Conservation (phyloP, 1,140 invertebrate genomes). For the Orius laevigatus region DNA sequence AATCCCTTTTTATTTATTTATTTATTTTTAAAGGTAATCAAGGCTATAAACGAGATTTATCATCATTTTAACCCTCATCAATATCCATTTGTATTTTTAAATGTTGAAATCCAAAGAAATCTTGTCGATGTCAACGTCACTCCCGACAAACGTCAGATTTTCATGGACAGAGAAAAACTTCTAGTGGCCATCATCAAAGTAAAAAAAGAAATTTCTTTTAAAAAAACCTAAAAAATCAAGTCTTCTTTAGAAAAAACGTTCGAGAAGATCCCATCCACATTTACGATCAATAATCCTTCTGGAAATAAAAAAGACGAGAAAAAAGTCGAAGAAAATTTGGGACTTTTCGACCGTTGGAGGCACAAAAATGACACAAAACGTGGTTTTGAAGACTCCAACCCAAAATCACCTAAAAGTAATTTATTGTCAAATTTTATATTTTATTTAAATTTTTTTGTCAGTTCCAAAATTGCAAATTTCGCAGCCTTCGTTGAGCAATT, state of each 20-base stretch:
- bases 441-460: too few relatives aligned
- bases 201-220: too few relatives aligned
- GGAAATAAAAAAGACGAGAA: slow-evolving; percentile 4
- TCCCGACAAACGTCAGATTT: slow-evolving; percentile 89
- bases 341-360: slow-evolving; percentile 10
- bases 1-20: slow-evolving; percentile 6
- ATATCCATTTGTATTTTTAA: slow-evolving; percentile 83
- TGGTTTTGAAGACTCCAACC: slow-evolving; percentile 2
- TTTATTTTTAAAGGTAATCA: slow-evolving; percentile 25
- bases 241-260: slow-evolving; percentile 46
- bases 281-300: slow-evolving; percentile 28
- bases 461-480: background rate
- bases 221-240: slow-evolving; percentile 36
- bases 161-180: slow-evolving; percentile 74
- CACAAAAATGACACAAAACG: slow-evolving; percentile 10
- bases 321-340: background rate
- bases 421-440: too few relatives aligned
- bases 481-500: background rate
- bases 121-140: slow-evolving; percentile 89
- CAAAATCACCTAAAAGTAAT: background rate
- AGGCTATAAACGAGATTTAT: slow-evolving; percentile 83
- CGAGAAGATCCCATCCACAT: slow-evolving; percentile 46
- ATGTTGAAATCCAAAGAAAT: slow-evolving; percentile 53
- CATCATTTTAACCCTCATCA: slow-evolving; percentile 78
- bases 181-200: slow-evolving; percentile 55